Conservation (phyloP, 2,797 vertebrate genomes). For the Catharus ustulatus region DNA sequence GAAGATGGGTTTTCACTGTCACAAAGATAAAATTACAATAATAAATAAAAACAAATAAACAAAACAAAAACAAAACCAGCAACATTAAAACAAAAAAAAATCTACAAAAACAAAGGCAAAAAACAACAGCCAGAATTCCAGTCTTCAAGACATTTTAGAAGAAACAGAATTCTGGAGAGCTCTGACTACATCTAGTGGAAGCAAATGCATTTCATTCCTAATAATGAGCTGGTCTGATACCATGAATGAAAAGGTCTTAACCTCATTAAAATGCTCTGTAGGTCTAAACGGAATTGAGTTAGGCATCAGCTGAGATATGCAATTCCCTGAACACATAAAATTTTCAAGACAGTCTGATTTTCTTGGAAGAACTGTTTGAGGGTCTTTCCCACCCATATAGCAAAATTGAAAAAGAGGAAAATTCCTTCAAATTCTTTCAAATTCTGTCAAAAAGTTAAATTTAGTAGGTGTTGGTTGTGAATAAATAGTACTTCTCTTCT, state of each 20-base stretch:
- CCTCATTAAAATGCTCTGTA: slow-evolving; percentile 54
- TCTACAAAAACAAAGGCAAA: too few relatives aligned
- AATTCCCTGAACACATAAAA: not conserved
- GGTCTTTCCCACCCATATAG: not conserved
- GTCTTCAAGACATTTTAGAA: not conserved
- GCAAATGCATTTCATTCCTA: slow-evolving; percentile 16
- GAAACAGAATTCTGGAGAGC: not conserved
- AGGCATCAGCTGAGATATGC: slow-evolving; percentile 3
- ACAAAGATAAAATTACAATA: not conserved
- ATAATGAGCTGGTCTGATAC: slow-evolving; percentile 1
- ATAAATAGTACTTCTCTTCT: not conserved
- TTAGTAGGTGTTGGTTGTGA: not conserved
- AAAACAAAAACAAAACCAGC: not conserved
- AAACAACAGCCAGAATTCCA: not conserved
- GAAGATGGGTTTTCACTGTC: not conserved
- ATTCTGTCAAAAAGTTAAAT: not conserved
- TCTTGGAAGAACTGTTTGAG: not conserved
- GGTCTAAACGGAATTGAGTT: not conserved
- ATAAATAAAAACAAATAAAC: not conserved
- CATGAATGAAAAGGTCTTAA: slow-evolving; percentile 47
- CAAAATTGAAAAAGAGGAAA: not conserved
- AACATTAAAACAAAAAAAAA: too few relatives aligned
- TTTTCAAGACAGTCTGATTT: slow-evolving; percentile 39
- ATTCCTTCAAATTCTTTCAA: not conserved
- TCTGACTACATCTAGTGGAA: slow-evolving; percentile 38